Evolutionary conservation across 2,888 invertebrate genomes (phyloP).

Genomic region (Ophion obscuratus): DNA sequence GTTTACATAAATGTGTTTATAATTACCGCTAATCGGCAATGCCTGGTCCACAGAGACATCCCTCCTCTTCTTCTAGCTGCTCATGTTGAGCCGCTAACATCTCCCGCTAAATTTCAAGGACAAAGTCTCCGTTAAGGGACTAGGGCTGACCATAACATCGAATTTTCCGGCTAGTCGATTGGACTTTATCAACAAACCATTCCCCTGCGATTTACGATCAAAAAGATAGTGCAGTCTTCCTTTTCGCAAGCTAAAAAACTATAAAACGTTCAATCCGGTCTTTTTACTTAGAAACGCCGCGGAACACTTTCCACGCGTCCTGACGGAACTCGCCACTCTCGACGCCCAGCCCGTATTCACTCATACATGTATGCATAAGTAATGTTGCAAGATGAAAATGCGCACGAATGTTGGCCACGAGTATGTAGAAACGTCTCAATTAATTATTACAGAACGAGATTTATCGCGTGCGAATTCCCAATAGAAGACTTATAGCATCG

Average conservation of each 20-base stretch:
- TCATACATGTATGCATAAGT: background rate
- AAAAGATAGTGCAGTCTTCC: background rate
- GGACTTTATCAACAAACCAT: background rate
- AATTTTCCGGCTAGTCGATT: background rate
- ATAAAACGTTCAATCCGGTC: background rate
- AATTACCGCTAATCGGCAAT: no score
- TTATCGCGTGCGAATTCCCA: constrained; percentile 69
- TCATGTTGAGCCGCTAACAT: no score
- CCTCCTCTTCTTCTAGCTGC: no score
- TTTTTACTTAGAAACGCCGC: background rate
- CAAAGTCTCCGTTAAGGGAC: no score
- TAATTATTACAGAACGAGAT: constrained; percentile 71
- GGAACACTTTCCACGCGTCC: background rate
- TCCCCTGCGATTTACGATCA: background rate
- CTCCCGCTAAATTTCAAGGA: no score
- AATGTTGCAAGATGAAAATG: constrained; percentile 7
- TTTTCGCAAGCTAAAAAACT: background rate
- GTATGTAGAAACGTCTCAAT: constrained; percentile 68
- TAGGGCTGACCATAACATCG: no score
- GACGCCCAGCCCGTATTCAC: background rate
- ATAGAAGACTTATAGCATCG: constrained; percentile 42
- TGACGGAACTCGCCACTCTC: background rate
- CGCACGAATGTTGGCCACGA: constrained; percentile 33
- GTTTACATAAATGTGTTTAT: no score
- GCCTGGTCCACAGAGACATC: no score